Conservation (phyloP, 2,113 vertebrate genomes). For the Nothocercus julius region DNA sequence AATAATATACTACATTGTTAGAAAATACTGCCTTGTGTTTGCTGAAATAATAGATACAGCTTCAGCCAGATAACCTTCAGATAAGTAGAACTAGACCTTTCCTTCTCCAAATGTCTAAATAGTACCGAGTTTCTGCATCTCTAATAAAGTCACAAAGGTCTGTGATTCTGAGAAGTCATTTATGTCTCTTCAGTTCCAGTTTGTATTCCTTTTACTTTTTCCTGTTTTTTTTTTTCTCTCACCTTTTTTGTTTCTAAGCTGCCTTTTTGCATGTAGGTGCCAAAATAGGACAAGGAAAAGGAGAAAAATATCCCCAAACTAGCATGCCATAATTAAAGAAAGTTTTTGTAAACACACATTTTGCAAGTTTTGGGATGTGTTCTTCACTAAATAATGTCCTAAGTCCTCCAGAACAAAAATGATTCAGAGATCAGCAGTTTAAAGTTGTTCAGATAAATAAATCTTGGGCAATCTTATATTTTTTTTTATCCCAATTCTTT, state of each 20-base stretch:
- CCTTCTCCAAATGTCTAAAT: not conserved
- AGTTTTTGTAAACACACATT: not conserved
- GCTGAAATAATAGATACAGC: not conserved
- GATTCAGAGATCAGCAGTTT: not conserved
- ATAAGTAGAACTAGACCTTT: not conserved
- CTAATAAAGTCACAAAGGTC: not conserved
- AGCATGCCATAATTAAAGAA: not conserved
- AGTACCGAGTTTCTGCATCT: not conserved
- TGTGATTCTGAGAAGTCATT: not conserved
- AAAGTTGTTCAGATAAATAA: slow-evolving; percentile 30
- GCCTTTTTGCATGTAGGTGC: not conserved
- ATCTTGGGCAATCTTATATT: slow-evolving; percentile 25
- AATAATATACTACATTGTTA: not conserved
- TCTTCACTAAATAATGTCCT: slow-evolving; percentile 16
- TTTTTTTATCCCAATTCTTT: slow-evolving; percentile 30
- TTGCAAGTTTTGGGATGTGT: not conserved
- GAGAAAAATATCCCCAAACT: not conserved
- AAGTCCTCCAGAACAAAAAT: slow-evolving; percentile 44
- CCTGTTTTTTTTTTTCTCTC: not conserved
- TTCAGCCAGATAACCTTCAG: not conserved
- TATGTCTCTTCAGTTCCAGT: not conserved
- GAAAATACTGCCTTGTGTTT: slow-evolving; percentile 36
- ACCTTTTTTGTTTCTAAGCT: not conserved
- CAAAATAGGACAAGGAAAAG: slow-evolving; percentile 29
- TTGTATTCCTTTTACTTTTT: not conserved